Evolutionary conservation across 2,888 invertebrate species (phyloP), one percentile per base, ranked within the genome.

Genomic region (Ephialtes manifestator): DNA sequence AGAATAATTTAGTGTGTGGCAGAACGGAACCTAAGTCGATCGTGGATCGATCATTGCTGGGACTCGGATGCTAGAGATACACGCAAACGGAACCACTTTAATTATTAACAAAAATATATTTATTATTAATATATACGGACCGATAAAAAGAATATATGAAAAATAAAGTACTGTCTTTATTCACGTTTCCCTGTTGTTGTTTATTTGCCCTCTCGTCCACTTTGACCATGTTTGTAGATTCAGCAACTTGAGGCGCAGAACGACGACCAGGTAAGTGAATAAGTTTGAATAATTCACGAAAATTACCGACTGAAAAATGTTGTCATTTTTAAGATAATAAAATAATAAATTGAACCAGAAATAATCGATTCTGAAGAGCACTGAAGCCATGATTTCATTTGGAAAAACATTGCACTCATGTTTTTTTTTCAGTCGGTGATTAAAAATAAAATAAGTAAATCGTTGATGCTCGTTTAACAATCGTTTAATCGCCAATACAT

Each of bases 101-200:
- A 86, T 85, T 87, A 87, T 87, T 87, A 85, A 89, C 81, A 86
- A 89, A 89, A 87, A 88, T 90, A 90, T 90, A 91, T 91, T 89
- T 90, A 90, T 90, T 90, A 90, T 89, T 88, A 88, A 89, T 88
- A 89, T 90, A 90, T 89, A 83, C 86, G 86, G 88, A 90, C 83
- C 87, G 88, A 88, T 86, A 87, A 90, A 70, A 58, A 79, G 79
- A 31, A 89, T 90, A 91, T 90, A 90, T 90, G 89, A 89, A 89
- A 89, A 91, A 91, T 90, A 90, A 91, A 91, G 86, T 89, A 89
- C 87, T 90, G 89, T 90, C 90, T 91, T 90, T 90, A 91, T 91
- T 90, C 88, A 90, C 86, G 89, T 89, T 88, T 88, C 43, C 55
- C 70, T 67, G 39, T 63, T 76, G 80, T 76, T 85, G 83, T 70